Evolutionary conservation across 2,888 invertebrate species (phyloP), one percentile per base, ranked within the genome.

Genomic region (Tetranychus truncatus): DNA sequence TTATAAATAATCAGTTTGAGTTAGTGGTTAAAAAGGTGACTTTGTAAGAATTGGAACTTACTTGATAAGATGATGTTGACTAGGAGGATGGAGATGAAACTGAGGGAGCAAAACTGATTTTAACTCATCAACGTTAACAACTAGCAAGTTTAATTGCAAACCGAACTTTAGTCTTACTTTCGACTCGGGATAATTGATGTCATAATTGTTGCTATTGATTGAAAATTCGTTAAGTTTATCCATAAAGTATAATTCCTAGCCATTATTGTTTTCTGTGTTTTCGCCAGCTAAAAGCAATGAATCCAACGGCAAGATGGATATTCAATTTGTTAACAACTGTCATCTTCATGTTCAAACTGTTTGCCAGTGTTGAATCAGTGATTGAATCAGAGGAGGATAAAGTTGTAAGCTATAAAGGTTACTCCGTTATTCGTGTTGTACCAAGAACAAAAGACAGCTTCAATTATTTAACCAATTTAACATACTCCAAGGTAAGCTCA

Each of bases 361-460:
- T 34, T 34, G 34, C 34, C 34, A 34, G 34, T 34, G 34, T 34
- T 34, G 3, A 34, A 34, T 34, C 34, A 34, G 34, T 34, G 34
- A 34, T 34, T 34, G 34, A 34, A 55, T 15, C 55, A 15, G 55
- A 55, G 2, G 55, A 55, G 9, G 55, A 55, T 55, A 55, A 55
- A 15, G 15, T 55, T 55, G 15, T 55, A 9, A 55, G 55, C 8
- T 69, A 69, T 24, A 69, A 69, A 24, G 69, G 69, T 20, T 77
- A 74, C 66, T 77, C 73, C 66, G 77, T 77, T 7, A 71, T 76
- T 24, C 71, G 77, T 69, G 71, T 77, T 18, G 45, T 69, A 15
- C 77, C 77, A 4, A 46, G 77, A 65, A 76, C 66, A n/a, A 18
- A 46, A 6, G 73, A 66, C 55, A 75, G 77, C 20, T 71, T 77